Conservation (phyloP, 2,797 vertebrate genomes). For the Rhinophrynus dorsalis region DNA sequence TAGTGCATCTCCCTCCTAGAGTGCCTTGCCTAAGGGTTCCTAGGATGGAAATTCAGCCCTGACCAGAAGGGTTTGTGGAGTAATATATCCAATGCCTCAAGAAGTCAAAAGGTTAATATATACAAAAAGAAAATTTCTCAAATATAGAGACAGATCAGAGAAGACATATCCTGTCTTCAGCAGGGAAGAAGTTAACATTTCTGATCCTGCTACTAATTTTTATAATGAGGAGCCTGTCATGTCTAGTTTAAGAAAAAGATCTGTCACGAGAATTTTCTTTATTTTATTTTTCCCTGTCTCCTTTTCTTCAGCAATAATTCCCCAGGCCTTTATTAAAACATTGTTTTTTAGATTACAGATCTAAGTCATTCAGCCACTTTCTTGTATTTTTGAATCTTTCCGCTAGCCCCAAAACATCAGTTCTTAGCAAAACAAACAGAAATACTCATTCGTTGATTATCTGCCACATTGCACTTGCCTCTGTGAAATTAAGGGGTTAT, state of each 20-base stretch:
- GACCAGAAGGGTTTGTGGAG: too few relatives aligned
- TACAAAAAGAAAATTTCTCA: background rate
- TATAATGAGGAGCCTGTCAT: constrained; percentile 89
- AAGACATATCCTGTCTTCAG: constrained; percentile 8
- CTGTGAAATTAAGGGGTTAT: constrained; percentile 37
- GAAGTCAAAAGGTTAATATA: background rate
- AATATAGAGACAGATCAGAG: too few relatives aligned
- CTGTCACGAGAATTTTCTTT: constrained; percentile 76
- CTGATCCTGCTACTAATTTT: constrained; percentile 88
- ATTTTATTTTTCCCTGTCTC: constrained; percentile 65
- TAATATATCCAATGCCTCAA: too few relatives aligned
- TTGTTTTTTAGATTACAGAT: constrained; percentile 77
- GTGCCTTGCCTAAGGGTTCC: too few relatives aligned
- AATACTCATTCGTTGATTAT: constrained; percentile 46
- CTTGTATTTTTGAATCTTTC: constrained; percentile 45
- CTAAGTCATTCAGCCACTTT: constrained; percentile 75
- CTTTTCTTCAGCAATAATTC: constrained; percentile 72
- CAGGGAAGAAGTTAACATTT: constrained; percentile 77
- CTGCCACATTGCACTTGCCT: constrained; percentile 49
- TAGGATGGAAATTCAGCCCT: too few relatives aligned
- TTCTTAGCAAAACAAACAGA: constrained; percentile 45
- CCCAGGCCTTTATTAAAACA: constrained; percentile 80
- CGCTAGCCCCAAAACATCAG: constrained; percentile 48
- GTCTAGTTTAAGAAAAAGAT: constrained; percentile 75
- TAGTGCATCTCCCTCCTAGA: too few relatives aligned